Evolutionary conservation across 2,113 vertebrate genomes (phyloP), one percentile per base, ranked within the genome.

Genomic region (Nansenia antarctica): DNA sequence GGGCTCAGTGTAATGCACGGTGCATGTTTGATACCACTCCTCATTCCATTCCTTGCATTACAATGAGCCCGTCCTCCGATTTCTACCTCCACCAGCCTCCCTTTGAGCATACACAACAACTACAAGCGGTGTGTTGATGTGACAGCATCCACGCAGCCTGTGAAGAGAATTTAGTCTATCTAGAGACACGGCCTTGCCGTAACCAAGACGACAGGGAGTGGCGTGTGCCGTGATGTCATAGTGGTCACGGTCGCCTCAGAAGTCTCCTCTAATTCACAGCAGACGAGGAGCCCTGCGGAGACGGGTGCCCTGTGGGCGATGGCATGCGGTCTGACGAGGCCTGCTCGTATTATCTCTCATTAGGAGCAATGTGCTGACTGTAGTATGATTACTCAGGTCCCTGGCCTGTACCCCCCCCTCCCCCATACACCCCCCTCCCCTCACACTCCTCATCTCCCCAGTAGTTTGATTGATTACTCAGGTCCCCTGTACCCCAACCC

Each of bases 231-330:
- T 86, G 88, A 89, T 80, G 86, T 89, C 88, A 89, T 84, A 4
- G 73, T 73, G 71, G 76, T 87, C 71, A 80, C 64, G 30, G 67
- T 20, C 24, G 72, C 78, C 77, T n/a, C 78, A 77, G 81, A 80
- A 87, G 81, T 82, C 66, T 81, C 53, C 62, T 69, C n/a, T 82
- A 82, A 84, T 84, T 85, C 35, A 74, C 73, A 79, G 81, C 83
- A 86, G 83, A 79, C 82, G n/a, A 60, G 85, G 72, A 87, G 86
- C 80, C 74, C 76, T 12, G n/a, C n/a, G n/a, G n/a, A n/a, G n/a
- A n/a, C n/a, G n/a, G n/a, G n/a, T n/a, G n/a, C n/a, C n/a, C n/a
- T n/a, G n/a, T n/a, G n/a, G 77, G 82, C 65, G 64, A 60, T 66
- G 66, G 69, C 39, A 63, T 54, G 61, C 45, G 55, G 47, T 67